Evolutionary conservation across 1,140 invertebrate genomes (phyloP).

Genomic region (Platorchestia sp.): DNA sequence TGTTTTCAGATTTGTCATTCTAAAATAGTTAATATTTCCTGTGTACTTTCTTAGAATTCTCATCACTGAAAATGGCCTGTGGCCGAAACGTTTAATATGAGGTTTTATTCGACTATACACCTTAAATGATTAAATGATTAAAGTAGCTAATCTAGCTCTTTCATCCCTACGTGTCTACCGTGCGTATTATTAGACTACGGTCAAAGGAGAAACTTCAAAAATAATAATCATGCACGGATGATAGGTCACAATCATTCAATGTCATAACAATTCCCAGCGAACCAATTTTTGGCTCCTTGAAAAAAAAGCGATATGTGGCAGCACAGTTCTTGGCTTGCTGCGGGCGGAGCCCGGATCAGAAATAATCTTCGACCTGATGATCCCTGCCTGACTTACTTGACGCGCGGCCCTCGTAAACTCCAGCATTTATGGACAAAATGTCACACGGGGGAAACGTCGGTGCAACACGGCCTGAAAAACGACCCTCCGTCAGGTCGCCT

Average conservation of each 20-base stretch:
- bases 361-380: conserved; percentile 4
- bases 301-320: neutral
- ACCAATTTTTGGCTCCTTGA: neutral
- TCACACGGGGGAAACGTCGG: neutral
- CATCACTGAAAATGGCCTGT: no score
- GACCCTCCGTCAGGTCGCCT: neutral
- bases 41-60: no score
- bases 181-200: no score
- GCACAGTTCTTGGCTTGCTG: neutral
- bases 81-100: no score
- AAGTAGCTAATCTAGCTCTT: no score
- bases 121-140: no score
- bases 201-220: no score
- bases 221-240: no score
- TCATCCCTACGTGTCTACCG: no score
- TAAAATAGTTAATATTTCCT: no score
- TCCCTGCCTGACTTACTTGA: conserved; percentile 12
- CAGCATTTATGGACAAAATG: conserved; percentile 26
- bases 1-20: no score
- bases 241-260: neutral
- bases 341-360: neutral
- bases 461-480: conserved; percentile 20
- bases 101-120: no score
- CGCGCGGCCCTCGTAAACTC: neutral
- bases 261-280: neutral